A percentile compares a stretch with the other conserved stretches of the same genome.
Conservation (phyloP, 2,113 vertebrate species). For the Silurus asotus region DNA sequence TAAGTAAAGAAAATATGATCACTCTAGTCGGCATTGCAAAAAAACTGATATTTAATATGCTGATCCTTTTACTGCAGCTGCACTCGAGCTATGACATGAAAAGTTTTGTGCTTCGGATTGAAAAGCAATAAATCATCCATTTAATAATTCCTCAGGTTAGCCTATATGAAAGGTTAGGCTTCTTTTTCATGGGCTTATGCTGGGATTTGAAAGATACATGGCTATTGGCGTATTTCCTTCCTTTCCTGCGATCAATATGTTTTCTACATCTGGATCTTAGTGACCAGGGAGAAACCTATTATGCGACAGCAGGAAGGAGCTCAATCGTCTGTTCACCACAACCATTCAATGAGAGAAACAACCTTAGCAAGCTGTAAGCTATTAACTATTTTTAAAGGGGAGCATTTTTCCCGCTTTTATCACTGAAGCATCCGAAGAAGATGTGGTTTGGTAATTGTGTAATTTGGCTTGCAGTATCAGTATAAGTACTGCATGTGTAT, state of each 20-base stretch:
- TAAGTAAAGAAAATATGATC: neutral
- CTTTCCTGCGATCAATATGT: slow-evolving; percentile 57
- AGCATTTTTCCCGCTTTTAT: neutral
- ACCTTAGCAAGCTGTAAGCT: slow-evolving; percentile 18
- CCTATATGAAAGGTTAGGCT: neutral
- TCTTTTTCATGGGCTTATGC: slow-evolving; percentile 24
- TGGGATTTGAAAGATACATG: slow-evolving; percentile 6
- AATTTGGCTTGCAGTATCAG: neutral
- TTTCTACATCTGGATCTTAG: slow-evolving; percentile 55
- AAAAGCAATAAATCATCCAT: slow-evolving; percentile 32
- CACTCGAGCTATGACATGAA: neutral
- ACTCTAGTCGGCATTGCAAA: neutral
- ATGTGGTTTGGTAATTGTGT: neutral
- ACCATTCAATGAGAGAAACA: slow-evolving; percentile 26
- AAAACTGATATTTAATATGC: neutral
- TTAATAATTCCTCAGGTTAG: slow-evolving; percentile 24
- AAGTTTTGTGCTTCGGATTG: neutral
- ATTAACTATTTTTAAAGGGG: neutral
- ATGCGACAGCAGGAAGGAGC: slow-evolving; percentile 48
- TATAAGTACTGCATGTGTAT: neutral
- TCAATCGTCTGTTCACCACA: slow-evolving; percentile 26
- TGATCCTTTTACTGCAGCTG: neutral
- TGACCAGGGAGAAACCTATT: slow-evolving; percentile 53
- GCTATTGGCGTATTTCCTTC: slow-evolving; percentile 33
- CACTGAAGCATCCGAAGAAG: neutral